Percentiles rank a stretch among this genome's conserved stretches.
Evolutionary conservation across 1,140 invertebrate species (phyloP).

Genomic region (Halictus rubicundus): DNA sequence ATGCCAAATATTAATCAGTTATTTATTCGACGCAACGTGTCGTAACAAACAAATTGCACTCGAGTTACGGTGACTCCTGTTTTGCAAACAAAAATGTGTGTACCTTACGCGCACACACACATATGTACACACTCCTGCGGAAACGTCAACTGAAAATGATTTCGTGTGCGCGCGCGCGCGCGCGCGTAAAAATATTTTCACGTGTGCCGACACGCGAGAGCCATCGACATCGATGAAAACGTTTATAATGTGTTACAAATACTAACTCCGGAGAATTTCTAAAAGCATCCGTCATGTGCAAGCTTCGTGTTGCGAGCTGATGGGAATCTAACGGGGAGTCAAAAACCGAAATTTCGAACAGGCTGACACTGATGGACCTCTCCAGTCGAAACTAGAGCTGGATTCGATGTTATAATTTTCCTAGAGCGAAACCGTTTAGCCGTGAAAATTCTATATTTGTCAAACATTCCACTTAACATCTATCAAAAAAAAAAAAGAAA

Average conservation of each 20-base stretch:
- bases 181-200: slow-evolving; percentile 10
- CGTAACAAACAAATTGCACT: too few species aligned
- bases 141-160: background rate
- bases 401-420: background rate
- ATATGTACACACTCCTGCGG: background rate
- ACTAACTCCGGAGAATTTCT: slow-evolving; percentile 12
- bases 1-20: too few species aligned
- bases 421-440: too few species aligned
- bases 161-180: background rate
- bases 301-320: background rate
- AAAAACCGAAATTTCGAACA: slow-evolving; percentile 24
- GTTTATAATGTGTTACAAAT: slow-evolving; percentile 38
- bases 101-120: background rate
- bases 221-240: slow-evolving; percentile 26
- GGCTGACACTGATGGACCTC: background rate
- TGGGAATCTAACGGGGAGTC: slow-evolving; percentile 22
- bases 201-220: background rate
- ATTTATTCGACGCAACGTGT: too few species aligned
- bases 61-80: too few species aligned
- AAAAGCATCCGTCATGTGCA: slow-evolving; percentile 36
- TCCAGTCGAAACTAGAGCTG: background rate
- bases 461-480: too few species aligned
- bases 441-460: background rate
- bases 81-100: background rate
- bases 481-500: too few species aligned